These are phyloP conservation scores for Lophotis ruficrista DNA, from an alignment of 2,113 vertebrate species.

Conservation along the genomic window DNA sequence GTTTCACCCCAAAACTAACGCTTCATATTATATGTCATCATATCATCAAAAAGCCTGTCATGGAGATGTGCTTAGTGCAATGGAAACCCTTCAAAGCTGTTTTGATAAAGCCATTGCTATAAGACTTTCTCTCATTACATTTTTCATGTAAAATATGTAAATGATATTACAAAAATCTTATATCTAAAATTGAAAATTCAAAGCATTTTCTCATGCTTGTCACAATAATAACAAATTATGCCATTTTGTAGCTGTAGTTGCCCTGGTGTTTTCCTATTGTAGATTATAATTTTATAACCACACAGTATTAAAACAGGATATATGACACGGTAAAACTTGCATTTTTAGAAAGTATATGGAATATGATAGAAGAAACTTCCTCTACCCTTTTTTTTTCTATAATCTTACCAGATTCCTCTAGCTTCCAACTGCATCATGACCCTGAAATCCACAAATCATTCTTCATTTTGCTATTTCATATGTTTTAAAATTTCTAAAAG, in stretches of 20 bases:
- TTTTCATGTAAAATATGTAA: not conserved
- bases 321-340: not conserved
- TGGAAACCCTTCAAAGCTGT: not conserved
- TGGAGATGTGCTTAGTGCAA: not conserved
- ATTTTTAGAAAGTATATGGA: not conserved
- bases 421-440: not conserved
- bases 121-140: not conserved
- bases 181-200: not conserved
- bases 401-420: not conserved
- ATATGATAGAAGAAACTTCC: not conserved
- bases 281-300: not conserved
- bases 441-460: not conserved
- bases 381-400: not conserved
- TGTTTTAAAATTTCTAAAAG: not conserved
- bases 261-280: not conserved
- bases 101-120: not conserved
- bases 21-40: not conserved
- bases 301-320: not conserved
- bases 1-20: not conserved
- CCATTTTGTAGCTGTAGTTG: not conserved
- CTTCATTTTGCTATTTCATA: not conserved
- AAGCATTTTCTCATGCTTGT: not conserved
- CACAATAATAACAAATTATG: not conserved
- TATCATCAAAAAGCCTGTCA: not conserved
- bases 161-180: not conserved